Evolutionary conservation across 2,888 invertebrate species (phyloP).

Genomic region (Disparrhopalites patrizii): DNA sequence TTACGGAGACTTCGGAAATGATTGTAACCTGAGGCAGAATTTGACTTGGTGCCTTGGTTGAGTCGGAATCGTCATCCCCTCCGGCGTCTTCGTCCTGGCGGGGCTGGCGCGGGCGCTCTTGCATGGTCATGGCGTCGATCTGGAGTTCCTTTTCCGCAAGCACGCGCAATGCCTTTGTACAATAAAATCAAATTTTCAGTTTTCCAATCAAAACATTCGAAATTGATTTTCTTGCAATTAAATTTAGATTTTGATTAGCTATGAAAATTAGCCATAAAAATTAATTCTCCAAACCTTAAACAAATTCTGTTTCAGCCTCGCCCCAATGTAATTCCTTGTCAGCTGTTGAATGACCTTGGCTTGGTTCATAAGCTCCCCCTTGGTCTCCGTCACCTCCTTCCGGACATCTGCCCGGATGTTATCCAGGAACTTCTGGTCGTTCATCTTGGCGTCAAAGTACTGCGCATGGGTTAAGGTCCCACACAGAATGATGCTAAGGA

Average conservation of each 20-base stretch:
- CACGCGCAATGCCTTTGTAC: slow-evolving; percentile 43
- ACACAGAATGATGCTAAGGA: too few species aligned
- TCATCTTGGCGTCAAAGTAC: slow-evolving; percentile 38
- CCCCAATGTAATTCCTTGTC: slow-evolving; percentile 40
- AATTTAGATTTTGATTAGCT: background rate
- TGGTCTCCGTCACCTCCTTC: slow-evolving; percentile 32
- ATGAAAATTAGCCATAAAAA: background rate
- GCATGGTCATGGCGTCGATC: slow-evolving; percentile 31
- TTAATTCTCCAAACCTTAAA: slow-evolving; percentile 34
- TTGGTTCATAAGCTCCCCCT: slow-evolving; percentile 34
- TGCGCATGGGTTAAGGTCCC: too few species aligned
- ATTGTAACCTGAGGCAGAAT: slow-evolving; percentile 21
- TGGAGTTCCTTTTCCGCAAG: slow-evolving; percentile 46
- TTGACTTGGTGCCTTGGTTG: slow-evolving; percentile 5
- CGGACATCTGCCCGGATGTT: slow-evolving; percentile 31
- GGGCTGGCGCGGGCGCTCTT: slow-evolving; percentile 35
- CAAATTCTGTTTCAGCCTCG: slow-evolving; percentile 44
- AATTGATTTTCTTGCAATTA: too few species aligned
- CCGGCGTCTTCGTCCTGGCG: slow-evolving; percentile 33
- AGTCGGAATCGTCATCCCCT: slow-evolving; percentile 15
- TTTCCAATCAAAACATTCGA: background rate
- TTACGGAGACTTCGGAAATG: background rate
- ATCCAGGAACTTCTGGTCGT: slow-evolving; percentile 40
- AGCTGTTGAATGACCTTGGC: slow-evolving; percentile 36
- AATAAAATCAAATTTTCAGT: background rate